Conservation (phyloP, 2,113 vertebrate species). For the Forbesichthys agassizii region DNA sequence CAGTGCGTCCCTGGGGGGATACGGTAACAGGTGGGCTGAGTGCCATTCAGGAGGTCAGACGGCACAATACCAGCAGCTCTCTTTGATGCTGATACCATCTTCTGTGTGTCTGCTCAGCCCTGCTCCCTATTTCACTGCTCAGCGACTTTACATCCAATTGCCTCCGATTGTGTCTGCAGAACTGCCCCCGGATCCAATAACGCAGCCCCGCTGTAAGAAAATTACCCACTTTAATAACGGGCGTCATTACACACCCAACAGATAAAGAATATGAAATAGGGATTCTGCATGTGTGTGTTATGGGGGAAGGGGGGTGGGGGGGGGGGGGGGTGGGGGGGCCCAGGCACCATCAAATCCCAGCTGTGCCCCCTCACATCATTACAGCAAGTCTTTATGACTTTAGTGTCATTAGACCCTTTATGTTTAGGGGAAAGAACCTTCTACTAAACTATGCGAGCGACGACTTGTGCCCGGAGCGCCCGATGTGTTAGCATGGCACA, state of each 20-base stretch:
- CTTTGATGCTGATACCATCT: constrained; percentile 75
- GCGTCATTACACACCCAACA: constrained; percentile 65
- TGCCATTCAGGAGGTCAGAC: constrained; percentile 62
- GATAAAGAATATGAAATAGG: constrained; percentile 66
- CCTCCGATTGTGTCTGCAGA: constrained; percentile 58
- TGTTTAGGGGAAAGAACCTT: not conserved
- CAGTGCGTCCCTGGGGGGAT: constrained; percentile 61
- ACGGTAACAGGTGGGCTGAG: constrained; percentile 67
- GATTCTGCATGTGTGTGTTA: constrained; percentile 23
- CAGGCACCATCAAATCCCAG: constrained; percentile 49
- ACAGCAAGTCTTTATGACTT: constrained; percentile 52
- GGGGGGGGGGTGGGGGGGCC: not conserved
- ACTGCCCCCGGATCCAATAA: constrained; percentile 70
- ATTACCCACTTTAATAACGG: constrained; percentile 75
- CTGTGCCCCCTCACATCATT: constrained; percentile 54
- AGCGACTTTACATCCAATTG: constrained; percentile 73
- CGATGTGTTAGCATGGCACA: constrained; percentile 21
- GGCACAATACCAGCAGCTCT: constrained; percentile 58
- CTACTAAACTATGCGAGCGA: constrained; percentile 29
- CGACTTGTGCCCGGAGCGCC: constrained; percentile 31
- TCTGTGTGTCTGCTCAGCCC: constrained; percentile 60
- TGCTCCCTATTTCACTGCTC: constrained; percentile 73
- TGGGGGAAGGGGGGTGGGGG: not conserved
- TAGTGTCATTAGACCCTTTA: constrained; percentile 57
- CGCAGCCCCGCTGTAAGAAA: constrained; percentile 63